phyloP scores from a whole-genome alignment of 2,797 vertebrate species.

The Parauchenoglanis punctatus region DNA sequence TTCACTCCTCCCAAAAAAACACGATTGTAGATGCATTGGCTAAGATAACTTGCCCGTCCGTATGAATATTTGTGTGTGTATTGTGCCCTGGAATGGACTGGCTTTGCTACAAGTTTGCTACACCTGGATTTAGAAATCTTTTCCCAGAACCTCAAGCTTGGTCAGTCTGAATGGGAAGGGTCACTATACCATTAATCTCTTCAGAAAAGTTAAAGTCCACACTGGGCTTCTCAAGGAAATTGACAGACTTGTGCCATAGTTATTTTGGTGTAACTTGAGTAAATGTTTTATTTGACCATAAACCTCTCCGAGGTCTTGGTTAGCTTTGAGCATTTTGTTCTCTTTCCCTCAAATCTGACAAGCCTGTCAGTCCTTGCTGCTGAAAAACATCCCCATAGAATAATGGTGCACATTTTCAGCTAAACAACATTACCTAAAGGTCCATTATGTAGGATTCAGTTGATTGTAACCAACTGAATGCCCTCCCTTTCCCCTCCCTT shows the following conservation, averaged over 20 bases:
- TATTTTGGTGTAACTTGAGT: neutral
- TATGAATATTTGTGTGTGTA: no score
- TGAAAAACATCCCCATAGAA: neutral
- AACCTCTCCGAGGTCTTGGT: neutral
- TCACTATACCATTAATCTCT: neutral
- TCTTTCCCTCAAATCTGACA: neutral
- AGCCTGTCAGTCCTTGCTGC: neutral
- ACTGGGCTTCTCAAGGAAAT: neutral
- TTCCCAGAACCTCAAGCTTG: neutral
- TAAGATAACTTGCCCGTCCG: neutral
- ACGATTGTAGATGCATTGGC: neutral
- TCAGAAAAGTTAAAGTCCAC: neutral
- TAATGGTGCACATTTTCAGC: neutral
- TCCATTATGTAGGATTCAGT: neutral
- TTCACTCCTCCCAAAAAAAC: neutral
- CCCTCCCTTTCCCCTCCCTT: no score
- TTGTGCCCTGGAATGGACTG: neutral
- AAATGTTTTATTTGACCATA: neutral
- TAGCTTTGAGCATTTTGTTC: neutral
- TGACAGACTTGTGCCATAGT: neutral
- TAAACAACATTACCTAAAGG: neutral
- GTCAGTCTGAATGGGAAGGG: neutral
- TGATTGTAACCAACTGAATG: no score
- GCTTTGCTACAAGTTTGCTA: neutral
- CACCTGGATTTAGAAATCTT: neutral